Evolutionary conservation across 2,797 vertebrate species (phyloP).

Genomic region (Morelia viridis): DNA sequence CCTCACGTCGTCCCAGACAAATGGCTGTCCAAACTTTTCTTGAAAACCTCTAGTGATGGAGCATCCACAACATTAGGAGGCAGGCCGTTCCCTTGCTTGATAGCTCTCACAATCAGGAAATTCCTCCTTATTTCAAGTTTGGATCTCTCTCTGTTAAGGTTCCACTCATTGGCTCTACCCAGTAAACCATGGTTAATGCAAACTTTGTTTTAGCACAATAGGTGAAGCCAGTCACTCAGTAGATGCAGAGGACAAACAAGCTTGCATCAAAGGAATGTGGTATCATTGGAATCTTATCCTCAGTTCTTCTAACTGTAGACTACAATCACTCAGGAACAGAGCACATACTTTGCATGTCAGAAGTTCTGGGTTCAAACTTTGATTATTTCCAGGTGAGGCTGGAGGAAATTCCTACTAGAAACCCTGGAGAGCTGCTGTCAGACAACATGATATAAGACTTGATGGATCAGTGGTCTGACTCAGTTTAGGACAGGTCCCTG

Average conservation of each 20-base stretch:
- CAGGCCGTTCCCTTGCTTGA: neutral
- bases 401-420: neutral
- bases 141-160: neutral
- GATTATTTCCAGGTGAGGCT: neutral
- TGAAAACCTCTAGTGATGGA: neutral
- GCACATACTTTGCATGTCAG: neutral
- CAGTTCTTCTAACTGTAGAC: neutral
- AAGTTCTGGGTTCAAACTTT: neutral
- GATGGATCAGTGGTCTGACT: neutral
- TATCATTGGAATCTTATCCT: neutral
- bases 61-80: neutral
- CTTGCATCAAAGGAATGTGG: neutral
- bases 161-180: neutral
- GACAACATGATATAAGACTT: too few species aligned
- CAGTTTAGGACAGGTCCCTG: too few species aligned
- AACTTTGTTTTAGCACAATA: neutral
- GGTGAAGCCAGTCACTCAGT: neutral
- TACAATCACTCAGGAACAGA: neutral
- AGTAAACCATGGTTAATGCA: neutral
- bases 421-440: neutral
- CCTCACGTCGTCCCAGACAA: neutral
- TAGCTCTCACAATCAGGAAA: neutral
- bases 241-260: neutral
- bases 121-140: neutral
- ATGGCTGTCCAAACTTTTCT: neutral